Evolutionary conservation across 2,888 invertebrate genomes (phyloP), one percentile per base, ranked within the genome.

Genomic region (Petrophora chlorosata): DNA sequence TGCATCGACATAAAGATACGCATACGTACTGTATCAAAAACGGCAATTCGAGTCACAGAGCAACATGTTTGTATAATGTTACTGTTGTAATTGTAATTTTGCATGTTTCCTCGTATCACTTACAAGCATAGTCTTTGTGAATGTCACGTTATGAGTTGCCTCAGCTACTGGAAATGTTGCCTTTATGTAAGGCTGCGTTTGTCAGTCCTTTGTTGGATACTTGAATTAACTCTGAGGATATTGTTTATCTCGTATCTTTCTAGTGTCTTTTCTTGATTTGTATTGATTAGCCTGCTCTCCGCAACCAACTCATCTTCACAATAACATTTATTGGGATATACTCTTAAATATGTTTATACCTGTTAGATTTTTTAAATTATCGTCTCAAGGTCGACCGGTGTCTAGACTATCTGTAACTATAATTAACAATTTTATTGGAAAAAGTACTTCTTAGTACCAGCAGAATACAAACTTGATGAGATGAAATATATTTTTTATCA

Each of bases 41-140:
- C 16, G 30, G 39, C 14, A 16, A 12, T 46, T 23, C 7, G 4
- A 34, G 22, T 28, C 33, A 17, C 40, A 40, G 28, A 40, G 17
- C 39, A 14, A 3, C 40, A 14, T 10, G 14, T 19, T 23, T 22
- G 22, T 40, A 30, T 30, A 33, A 39, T 36, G 45, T 19, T 35
- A 51, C 38, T 35, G 38, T 30, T 25, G 47, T 49, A 52, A 46
- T 42, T 46, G 46, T 43, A 39, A 52, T 43, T 41, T 42, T 34
- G 15, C 19, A 29, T 39, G 29, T 47, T 39, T 43, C 51, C 46
- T 34, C 30, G 25, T 54, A 42, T 45, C 53, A 22, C 42, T 48
- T 42, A 42, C 41, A 34, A 33, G 36, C 52, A 34, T 42, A 38
- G 46, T 38, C 46, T 52, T 42, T 42, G 46, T 36, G 42, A 38